Percentiles rank a stretch among this genome's conserved stretches.
phyloP scores from a whole-genome alignment of 1,140 invertebrate species.

The Dendroctonus valens region DNA sequence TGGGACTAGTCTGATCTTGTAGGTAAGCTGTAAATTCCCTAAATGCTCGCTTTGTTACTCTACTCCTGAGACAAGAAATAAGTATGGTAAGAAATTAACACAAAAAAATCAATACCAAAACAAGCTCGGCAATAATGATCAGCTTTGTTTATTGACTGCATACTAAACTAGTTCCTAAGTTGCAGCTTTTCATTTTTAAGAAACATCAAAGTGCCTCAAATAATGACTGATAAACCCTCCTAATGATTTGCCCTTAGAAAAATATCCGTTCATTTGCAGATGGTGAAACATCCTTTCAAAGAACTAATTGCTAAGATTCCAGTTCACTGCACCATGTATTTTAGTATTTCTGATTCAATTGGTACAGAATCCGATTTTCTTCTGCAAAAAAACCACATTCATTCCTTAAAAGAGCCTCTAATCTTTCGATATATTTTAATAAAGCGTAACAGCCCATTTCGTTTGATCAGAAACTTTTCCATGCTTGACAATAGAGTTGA shows the following conservation, averaged over 20 bases:
- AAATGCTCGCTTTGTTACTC: too few species aligned
- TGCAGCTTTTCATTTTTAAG: conserved; percentile 14
- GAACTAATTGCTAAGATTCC: conserved; percentile 49
- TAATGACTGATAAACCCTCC: conserved; percentile 49
- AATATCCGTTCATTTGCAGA: conserved; percentile 38
- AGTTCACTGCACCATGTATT: conserved; percentile 46
- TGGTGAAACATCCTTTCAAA: conserved; percentile 43
- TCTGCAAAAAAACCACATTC: conserved; percentile 41
- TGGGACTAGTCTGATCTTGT: too few species aligned
- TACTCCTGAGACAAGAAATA: too few species aligned
- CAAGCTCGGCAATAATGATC: background rate
- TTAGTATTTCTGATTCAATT: conserved; percentile 42
- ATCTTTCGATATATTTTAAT: conserved; percentile 43
- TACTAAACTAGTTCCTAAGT: background rate
- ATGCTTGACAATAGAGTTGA: background rate
- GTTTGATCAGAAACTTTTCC: conserved; percentile 7
- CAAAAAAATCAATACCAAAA: too few species aligned
- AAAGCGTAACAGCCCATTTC: conserved; percentile 17
- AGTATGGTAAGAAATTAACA: too few species aligned
- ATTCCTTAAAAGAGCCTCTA: conserved; percentile 43
- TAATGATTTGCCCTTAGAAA: conserved; percentile 49
- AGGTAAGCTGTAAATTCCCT: too few species aligned
- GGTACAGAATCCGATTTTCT: conserved; percentile 47
- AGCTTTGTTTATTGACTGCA: conserved; percentile 2
- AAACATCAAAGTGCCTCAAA: conserved; percentile 47